phyloP scores from a whole-genome alignment of 2,113 vertebrate genomes.

The Hippocampus zosterae region DNA sequence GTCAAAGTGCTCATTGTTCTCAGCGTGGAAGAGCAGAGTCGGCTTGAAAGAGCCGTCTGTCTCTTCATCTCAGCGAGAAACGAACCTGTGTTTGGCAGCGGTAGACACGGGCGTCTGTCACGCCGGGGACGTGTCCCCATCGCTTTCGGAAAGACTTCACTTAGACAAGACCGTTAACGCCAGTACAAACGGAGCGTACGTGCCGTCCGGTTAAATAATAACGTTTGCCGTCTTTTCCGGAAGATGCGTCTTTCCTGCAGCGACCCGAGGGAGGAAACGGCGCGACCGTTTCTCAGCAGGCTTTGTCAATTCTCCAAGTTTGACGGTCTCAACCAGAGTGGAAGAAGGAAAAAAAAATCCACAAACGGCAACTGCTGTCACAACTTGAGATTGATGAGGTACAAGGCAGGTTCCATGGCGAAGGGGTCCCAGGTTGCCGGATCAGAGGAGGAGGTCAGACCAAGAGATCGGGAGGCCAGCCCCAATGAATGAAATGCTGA shows the following conservation, averaged over 20 bases:
- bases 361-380: no score
- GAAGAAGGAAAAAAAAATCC: neutral
- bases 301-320: neutral
- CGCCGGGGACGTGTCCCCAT: neutral
- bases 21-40: constrained; percentile 42
- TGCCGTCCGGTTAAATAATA: neutral
- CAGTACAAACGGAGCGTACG: neutral
- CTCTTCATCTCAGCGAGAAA: constrained; percentile 48
- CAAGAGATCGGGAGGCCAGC: no score
- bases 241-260: neutral
- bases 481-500: no score
- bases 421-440: no score
- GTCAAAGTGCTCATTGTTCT: constrained; percentile 54
- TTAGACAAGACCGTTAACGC: neutral
- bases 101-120: constrained; percentile 25
- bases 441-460: no score
- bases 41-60: constrained; percentile 49
- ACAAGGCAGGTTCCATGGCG: no score
- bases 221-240: neutral
- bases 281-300: neutral
- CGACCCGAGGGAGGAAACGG: neutral
- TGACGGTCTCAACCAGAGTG: neutral
- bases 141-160: constrained; percentile 6
- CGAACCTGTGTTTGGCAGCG: constrained; percentile 46
- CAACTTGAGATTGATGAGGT: no score